Conservation (phyloP, 2,113 vertebrate species). For the Pangasianodon hypophthalmus region DNA sequence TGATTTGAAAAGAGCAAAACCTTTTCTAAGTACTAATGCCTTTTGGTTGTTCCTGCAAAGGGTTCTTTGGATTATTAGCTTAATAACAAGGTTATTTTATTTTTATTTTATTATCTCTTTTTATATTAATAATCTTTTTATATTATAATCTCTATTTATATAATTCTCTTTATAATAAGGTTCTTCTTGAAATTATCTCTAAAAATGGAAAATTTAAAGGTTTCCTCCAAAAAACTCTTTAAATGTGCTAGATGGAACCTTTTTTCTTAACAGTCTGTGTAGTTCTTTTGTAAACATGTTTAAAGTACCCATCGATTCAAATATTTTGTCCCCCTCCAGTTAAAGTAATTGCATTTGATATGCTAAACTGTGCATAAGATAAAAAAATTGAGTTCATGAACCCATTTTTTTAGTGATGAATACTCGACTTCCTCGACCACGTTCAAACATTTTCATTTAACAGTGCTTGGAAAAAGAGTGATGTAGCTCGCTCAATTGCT, state of each 20-base stretch:
- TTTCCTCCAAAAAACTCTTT: no score
- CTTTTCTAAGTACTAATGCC: neutral
- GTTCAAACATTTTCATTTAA: constrained; percentile 31
- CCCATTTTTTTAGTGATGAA: constrained; percentile 14
- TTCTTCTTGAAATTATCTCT: neutral
- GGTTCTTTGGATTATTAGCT: neutral
- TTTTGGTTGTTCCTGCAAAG: neutral
- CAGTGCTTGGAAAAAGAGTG: constrained; percentile 3
- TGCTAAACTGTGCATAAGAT: neutral
- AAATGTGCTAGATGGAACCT: no score
- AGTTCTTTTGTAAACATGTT: neutral
- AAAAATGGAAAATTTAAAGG: neutral
- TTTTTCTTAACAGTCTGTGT: neutral
- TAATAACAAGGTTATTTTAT: neutral
- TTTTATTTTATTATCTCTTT: no score
- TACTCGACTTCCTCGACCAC: neutral
- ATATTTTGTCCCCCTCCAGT: neutral
- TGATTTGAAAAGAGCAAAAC: neutral
- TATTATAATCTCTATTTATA: no score
- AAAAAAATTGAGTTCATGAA: constrained; percentile 16
- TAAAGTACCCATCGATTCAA: neutral
- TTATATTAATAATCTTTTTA: no score
- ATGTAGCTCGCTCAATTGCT: neutral
- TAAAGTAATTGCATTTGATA: neutral
- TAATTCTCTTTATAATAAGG: neutral